Conservation (phyloP, 2,113 vertebrate species). For the Megalops atlanticus region DNA sequence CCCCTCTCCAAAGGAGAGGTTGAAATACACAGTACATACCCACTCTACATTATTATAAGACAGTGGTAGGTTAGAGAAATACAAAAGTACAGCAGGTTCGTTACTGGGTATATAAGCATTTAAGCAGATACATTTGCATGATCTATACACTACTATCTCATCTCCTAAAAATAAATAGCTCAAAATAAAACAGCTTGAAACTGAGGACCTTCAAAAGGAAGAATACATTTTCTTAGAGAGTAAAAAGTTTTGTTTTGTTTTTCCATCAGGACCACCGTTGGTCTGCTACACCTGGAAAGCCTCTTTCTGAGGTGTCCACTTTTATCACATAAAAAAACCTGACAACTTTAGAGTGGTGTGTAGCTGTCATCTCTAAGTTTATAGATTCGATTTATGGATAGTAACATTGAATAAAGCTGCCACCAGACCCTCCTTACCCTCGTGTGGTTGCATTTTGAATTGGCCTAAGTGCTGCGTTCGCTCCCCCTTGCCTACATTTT, state of each 20-base stretch:
- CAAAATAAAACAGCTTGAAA: slow-evolving; percentile 16
- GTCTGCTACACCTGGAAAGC: neutral
- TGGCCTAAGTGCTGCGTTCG: neutral
- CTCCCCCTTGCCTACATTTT: neutral
- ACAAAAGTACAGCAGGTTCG: slow-evolving; percentile 41
- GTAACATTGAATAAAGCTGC: neutral
- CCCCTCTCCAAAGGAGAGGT: slow-evolving; percentile 16
- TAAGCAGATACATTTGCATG: slow-evolving; percentile 24
- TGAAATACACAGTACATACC: slow-evolving; percentile 5
- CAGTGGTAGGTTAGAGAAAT: slow-evolving; percentile 30
- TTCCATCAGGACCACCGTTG: neutral
- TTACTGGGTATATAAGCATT: slow-evolving; percentile 28
- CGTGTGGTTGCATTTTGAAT: too few relatives aligned
- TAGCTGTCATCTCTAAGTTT: neutral
- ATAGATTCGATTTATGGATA: too few relatives aligned
- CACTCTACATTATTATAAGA: slow-evolving; percentile 25
- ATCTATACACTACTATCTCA: slow-evolving; percentile 40
- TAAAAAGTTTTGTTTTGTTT: neutral
- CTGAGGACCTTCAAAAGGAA: neutral
- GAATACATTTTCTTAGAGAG: neutral
- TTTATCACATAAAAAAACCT: neutral
- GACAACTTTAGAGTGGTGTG: too few relatives aligned
- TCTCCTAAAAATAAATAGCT: slow-evolving; percentile 51
- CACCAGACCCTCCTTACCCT: neutral
- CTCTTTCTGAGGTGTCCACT: neutral